These are phyloP conservation scores for Eurois occulta DNA, from an alignment of 2,888 invertebrate genomes.

Conservation along the genomic window DNA sequence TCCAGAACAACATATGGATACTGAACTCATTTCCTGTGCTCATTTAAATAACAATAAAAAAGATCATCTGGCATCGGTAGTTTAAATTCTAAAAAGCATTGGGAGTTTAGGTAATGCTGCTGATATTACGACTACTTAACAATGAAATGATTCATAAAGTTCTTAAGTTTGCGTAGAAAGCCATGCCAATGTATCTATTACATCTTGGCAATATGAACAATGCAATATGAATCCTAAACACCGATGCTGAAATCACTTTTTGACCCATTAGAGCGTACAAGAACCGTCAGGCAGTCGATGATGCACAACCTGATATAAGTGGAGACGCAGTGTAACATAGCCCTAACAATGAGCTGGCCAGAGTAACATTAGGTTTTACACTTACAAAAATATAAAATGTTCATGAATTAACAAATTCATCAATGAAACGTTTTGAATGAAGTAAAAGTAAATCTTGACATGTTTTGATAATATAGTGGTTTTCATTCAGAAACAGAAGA, in stretches of 20 bases:
- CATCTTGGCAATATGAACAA: neutral
- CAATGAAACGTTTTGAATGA: slow-evolving; percentile 44
- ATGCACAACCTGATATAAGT: slow-evolving; percentile 30
- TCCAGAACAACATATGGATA: neutral
- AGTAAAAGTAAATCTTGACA: slow-evolving; percentile 48
- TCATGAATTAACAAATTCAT: slow-evolving; percentile 26
- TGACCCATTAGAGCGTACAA: slow-evolving; percentile 14
- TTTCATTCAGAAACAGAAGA: slow-evolving; percentile 34
- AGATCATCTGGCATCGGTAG: slow-evolving; percentile 13
- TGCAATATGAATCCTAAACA: neutral
- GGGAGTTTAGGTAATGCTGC: neutral
- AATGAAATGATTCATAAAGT: neutral
- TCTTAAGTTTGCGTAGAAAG: neutral
- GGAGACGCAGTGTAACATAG: slow-evolving; percentile 20
- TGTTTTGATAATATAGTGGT: slow-evolving; percentile 41
- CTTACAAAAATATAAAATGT: neutral
- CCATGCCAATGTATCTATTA: neutral
- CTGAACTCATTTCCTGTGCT: slow-evolving; percentile 23
- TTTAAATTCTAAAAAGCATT: neutral
- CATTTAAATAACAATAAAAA: slow-evolving; percentile 11
- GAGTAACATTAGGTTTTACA: neutral
- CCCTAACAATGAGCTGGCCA: slow-evolving; percentile 14
- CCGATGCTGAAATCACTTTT: slow-evolving; percentile 4
- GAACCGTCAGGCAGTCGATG: slow-evolving; percentile 20
- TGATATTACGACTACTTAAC: neutral